phyloP scores from a whole-genome alignment of 2,888 invertebrate species.

The Drosophila multiciliata region DNA sequence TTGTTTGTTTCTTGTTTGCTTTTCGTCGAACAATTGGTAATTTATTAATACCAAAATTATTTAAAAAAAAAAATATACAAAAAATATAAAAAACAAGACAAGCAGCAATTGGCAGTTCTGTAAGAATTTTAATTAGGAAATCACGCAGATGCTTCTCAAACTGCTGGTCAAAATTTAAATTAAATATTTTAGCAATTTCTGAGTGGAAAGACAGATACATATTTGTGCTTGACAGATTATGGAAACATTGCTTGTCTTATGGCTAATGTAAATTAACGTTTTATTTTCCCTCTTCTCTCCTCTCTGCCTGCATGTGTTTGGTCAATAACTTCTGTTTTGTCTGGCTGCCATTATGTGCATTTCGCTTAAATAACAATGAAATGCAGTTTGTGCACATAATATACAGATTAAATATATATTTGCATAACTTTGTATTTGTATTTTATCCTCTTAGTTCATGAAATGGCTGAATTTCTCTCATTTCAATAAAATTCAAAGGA shows the following conservation, averaged over 20 bases:
- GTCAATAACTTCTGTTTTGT: slow-evolving; percentile 9
- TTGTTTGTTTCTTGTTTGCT: slow-evolving; percentile 47
- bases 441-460: slow-evolving; percentile 41
- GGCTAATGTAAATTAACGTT: slow-evolving; percentile 61
- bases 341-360: slow-evolving; percentile 20
- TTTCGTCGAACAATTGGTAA: slow-evolving; percentile 38
- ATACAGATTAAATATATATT: neutral
- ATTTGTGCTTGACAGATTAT: slow-evolving; percentile 10
- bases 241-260: slow-evolving; percentile 23
- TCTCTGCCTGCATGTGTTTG: neutral
- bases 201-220: neutral
- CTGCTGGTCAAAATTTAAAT: slow-evolving; percentile 13
- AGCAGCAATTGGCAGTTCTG: slow-evolving; percentile 62
- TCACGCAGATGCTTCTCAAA: slow-evolving; percentile 18
- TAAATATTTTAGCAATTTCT: neutral
- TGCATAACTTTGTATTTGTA: neutral
- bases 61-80: slow-evolving; percentile 64
- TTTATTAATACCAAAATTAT: slow-evolving; percentile 36
- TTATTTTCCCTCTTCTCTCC: slow-evolving; percentile 24
- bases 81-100: slow-evolving; percentile 37
- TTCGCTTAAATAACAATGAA: slow-evolving; percentile 11
- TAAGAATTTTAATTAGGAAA: neutral
- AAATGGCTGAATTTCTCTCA: slow-evolving; percentile 22
- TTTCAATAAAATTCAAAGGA: slow-evolving; percentile 18
- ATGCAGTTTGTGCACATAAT: slow-evolving; percentile 23